These are phyloP conservation scores for Centrocercus urophasianus DNA, from an alignment of 2,113 vertebrate species.

Conservation along the genomic window DNA sequence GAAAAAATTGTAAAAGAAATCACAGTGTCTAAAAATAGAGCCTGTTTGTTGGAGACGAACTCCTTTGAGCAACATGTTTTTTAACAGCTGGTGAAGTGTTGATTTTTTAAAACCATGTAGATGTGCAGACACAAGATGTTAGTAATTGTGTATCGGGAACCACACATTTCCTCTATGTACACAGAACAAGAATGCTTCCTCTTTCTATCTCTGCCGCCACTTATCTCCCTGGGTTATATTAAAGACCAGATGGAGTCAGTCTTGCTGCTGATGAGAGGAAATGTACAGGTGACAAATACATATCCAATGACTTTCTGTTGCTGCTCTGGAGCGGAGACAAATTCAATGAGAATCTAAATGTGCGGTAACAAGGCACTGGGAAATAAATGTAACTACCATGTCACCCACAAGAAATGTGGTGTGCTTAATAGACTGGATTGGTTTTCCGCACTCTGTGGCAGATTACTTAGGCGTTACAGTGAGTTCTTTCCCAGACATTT, in stretches of 20 bases:
- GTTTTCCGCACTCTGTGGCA: not conserved
- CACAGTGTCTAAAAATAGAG: not conserved
- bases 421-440: not conserved
- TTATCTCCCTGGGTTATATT: not conserved
- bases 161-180: not conserved
- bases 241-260: slow-evolving; percentile 30
- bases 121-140: not conserved
- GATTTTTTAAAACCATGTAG: not conserved
- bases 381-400: not conserved
- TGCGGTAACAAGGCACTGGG: not conserved
- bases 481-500: not conserved
- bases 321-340: not conserved
- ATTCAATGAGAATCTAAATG: slow-evolving; percentile 18
- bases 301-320: slow-evolving; percentile 44
- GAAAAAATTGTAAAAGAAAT: not conserved
- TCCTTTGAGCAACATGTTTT: not conserved
- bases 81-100: not conserved
- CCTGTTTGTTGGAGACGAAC: not conserved
- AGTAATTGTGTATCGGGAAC: not conserved
- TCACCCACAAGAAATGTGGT: not conserved
- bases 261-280: slow-evolving; percentile 17
- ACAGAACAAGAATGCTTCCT: not conserved
- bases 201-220: slow-evolving; percentile 17
- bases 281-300: slow-evolving; percentile 5
- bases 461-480: not conserved